A percentile compares a stretch with the other conserved stretches of the same genome.
Conservation (phyloP, 2,888 invertebrate species). For the Steinernema hermaphroditum region DNA sequence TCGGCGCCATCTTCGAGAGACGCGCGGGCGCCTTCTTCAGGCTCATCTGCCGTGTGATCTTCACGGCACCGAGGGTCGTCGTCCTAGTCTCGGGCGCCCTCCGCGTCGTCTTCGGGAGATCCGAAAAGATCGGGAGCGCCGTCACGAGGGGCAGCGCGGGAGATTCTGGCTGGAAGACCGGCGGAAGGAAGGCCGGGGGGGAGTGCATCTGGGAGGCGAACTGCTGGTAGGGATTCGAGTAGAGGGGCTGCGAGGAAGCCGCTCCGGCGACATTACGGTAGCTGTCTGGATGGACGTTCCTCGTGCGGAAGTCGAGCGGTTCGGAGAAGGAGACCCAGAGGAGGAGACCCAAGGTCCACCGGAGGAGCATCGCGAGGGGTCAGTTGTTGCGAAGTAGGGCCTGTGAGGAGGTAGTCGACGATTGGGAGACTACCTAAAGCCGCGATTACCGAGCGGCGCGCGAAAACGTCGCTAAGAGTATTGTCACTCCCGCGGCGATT, state of each 20-base stretch:
- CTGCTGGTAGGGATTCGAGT: slow-evolving; percentile 25
- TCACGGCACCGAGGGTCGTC: slow-evolving; percentile 1
- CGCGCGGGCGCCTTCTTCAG: neutral
- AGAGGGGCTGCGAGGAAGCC: neutral
- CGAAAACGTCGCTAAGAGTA: slow-evolving; percentile 29
- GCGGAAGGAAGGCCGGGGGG: neutral
- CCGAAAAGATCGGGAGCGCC: neutral
- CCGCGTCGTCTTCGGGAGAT: neutral
- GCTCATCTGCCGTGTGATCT: slow-evolving; percentile 20
- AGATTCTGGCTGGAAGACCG: slow-evolving; percentile 7
- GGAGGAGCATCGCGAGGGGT: neutral
- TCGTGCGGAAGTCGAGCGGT: slow-evolving; percentile 10
- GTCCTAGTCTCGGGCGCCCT: neutral
- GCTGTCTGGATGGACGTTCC: slow-evolving; percentile 22
- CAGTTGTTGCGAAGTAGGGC: slow-evolving; percentile 9
- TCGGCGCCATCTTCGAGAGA: slow-evolving; percentile 13
- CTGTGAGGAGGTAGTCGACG: neutral
- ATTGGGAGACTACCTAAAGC: slow-evolving; percentile 1
- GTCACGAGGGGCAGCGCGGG: neutral
- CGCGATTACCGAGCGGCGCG: slow-evolving; percentile 28
- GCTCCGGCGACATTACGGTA: neutral
- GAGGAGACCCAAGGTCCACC: neutral
- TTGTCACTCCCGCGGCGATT: slow-evolving; percentile 29
- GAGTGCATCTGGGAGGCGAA: slow-evolving; percentile 3
- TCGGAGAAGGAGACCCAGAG: neutral